Evolutionary conservation across 2,888 invertebrate genomes (phyloP).

Genomic region (Macroteleia sp.): DNA sequence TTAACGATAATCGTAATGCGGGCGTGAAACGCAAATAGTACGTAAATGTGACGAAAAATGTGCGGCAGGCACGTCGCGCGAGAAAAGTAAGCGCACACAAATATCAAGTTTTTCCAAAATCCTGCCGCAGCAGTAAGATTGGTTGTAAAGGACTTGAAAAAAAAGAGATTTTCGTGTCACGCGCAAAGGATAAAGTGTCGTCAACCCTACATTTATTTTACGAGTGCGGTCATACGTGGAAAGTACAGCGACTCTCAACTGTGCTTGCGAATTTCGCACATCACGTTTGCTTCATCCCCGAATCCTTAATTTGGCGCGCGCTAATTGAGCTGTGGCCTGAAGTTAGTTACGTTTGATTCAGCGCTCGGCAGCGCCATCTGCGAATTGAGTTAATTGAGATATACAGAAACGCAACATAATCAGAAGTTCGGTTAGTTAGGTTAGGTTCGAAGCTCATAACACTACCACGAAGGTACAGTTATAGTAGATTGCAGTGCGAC

Average conservation of each 20-base stretch:
- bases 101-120: too few species aligned
- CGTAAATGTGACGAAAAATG: constrained; percentile 40
- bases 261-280: not conserved
- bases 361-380: constrained; percentile 35
- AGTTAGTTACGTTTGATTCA: constrained; percentile 59
- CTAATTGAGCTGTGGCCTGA: constrained; percentile 53
- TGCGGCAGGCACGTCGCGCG: constrained; percentile 9
- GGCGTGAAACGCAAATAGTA: constrained; percentile 38
- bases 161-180: constrained; percentile 4
- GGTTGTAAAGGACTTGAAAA: constrained; percentile 24
- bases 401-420: constrained; percentile 43
- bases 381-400: constrained; percentile 55
- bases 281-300: constrained; percentile 8
- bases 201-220: constrained; percentile 3
- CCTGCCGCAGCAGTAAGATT: too few species aligned
- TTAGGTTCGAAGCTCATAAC: constrained; percentile 24
- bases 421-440: constrained; percentile 43
- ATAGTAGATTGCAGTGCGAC: constrained; percentile 28
- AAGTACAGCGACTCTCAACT: constrained; percentile 11
- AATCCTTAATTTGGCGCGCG: constrained; percentile 12
- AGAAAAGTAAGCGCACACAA: constrained; percentile 19
- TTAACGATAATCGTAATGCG: constrained; percentile 65
- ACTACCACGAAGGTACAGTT: not conserved
- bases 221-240: constrained; percentile 7
- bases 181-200: constrained; percentile 5